Evolutionary conservation across 1,140 invertebrate species (phyloP).

Genomic region (Scylla paramamosain): DNA sequence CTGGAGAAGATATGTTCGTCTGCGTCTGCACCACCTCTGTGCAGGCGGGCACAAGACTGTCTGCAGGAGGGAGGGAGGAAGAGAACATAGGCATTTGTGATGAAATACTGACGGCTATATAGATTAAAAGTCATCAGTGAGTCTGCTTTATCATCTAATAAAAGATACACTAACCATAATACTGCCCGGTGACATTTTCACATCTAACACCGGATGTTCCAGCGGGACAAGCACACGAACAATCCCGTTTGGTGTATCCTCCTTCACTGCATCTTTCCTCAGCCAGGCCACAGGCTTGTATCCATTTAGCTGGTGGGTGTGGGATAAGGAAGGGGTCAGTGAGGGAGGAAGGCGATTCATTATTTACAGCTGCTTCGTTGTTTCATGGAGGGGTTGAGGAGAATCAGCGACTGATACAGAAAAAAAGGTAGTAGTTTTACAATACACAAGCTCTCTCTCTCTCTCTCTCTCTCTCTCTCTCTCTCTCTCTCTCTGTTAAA

Average conservation of each 20-base stretch:
- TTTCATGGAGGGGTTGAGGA: not conserved
- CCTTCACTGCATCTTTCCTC: conserved; percentile 52
- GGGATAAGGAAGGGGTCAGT: too few species aligned
- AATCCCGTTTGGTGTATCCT: conserved; percentile 63
- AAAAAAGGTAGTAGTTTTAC: too few species aligned
- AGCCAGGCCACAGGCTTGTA: not conserved
- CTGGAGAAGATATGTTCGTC: conserved; percentile 60
- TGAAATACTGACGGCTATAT: too few species aligned
- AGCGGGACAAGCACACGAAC: conserved; percentile 66
- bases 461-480: too few species aligned
- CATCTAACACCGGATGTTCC: conserved; percentile 62
- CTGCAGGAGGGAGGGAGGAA: conserved; percentile 16
- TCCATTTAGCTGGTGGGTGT: conserved; percentile 62
- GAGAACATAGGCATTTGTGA: too few species aligned
- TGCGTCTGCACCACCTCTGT: conserved; percentile 41
- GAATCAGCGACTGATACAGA: not conserved
- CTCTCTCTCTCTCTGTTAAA: too few species aligned
- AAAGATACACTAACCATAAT: conserved; percentile 50
- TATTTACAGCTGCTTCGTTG: too few species aligned
- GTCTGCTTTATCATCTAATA: too few species aligned
- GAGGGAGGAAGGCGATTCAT: too few species aligned
- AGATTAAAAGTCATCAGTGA: too few species aligned
- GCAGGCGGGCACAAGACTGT: conserved; percentile 11
- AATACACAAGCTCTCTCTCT: too few species aligned
- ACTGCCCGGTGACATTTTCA: conserved; percentile 35